Evolutionary conservation across 2,888 invertebrate genomes (phyloP).

Genomic region (Bombyx huttoni): DNA sequence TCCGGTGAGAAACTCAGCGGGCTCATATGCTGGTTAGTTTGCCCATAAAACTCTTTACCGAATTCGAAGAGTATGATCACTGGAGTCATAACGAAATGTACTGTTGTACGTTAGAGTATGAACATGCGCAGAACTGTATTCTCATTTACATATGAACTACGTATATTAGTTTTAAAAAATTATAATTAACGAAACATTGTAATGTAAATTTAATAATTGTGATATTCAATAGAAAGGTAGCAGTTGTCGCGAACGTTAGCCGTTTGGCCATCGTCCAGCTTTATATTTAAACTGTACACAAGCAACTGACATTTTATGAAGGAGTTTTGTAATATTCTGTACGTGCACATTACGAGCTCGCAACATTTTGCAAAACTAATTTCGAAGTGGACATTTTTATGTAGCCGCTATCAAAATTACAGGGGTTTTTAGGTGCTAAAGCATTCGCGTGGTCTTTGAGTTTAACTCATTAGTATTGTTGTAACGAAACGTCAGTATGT

Average conservation of each 20-base stretch:
- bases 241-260: constrained; percentile 26
- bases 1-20: no score
- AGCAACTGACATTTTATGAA: constrained; percentile 43
- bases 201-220: constrained; percentile 62
- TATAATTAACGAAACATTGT: constrained; percentile 13
- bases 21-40: no score
- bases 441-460: no score
- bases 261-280: constrained; percentile 47
- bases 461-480: no score
- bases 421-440: neutral
- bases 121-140: no score
- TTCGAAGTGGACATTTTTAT: constrained; percentile 3
- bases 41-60: no score
- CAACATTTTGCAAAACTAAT: constrained; percentile 15
- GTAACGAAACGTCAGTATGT: no score
- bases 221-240: constrained; percentile 51
- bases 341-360: neutral
- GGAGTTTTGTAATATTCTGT: constrained; percentile 28
- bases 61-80: constrained; percentile 6
- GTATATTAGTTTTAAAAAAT: no score
- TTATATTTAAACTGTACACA: constrained; percentile 49
- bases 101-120: no score
- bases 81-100: constrained; percentile 3
- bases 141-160: no score
- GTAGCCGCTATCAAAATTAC: neutral